Evolutionary conservation across 1,140 invertebrate species (phyloP), one percentile per base, ranked within the genome.

Genomic region (Trigoniulus corallinus): DNA sequence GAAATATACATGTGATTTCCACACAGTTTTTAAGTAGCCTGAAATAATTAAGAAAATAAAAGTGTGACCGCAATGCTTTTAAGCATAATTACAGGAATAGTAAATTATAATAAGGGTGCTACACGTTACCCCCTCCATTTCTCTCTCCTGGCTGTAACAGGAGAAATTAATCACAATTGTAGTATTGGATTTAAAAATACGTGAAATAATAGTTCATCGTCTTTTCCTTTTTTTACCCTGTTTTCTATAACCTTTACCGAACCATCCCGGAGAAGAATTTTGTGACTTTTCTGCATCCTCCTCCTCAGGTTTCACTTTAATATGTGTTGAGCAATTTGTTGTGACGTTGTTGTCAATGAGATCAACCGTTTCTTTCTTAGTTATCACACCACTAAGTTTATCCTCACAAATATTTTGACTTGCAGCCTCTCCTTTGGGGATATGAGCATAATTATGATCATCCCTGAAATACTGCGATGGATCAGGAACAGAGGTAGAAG

Each of bases 181-280:
- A n/a, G n/a, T n/a, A n/a, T n/a, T n/a, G n/a, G n/a, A n/a, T n/a
- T n/a, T n/a, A n/a, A n/a, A n/a, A n/a, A n/a, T n/a, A n/a, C n/a
- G n/a, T n/a, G n/a, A n/a, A n/a, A n/a, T n/a, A n/a, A n/a, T n/a
- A n/a, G n/a, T n/a, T 34, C 29, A 15, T 34, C 15, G 7, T 41
- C 46, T 53, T 22, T 45, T 43, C 41, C 42, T 2, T 52, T 25
- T 40, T 53, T 22, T 25, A 2, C 7, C 42, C 12, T 15, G 12
- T 55, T 74, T 74, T 1, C 71, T 64, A 57, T 71, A 73, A 2
- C 76, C 76, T 64, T 77, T 77, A 1, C 75, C 75, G 61, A 75
- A 77, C 76, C 76, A 78, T 1, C 75, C 75, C n/a, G 75, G 74
- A 62, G 4, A 10, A 24, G 12, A 7, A 24, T 12, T 18, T 18